Percentiles rank a stretch among this genome's conserved stretches.
phyloP scores from a whole-genome alignment of 2,888 invertebrate genomes.

The Hedychridium roseum region DNA sequence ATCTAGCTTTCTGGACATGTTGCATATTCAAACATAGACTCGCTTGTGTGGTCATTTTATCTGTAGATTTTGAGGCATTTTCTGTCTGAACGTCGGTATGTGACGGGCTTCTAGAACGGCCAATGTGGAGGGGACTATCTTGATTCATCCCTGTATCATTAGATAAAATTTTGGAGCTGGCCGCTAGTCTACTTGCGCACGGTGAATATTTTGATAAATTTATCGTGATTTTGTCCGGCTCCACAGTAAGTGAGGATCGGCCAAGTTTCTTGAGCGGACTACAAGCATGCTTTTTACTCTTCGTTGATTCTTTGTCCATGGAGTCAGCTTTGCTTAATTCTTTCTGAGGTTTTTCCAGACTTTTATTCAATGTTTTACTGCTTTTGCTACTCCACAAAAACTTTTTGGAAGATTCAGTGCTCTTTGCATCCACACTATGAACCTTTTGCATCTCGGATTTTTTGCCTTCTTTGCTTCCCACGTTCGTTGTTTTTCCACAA shows the following conservation, averaged over 20 bases:
- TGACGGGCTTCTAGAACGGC: constrained; percentile 49
- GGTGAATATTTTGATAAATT: constrained; percentile 61
- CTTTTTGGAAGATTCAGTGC: constrained; percentile 33
- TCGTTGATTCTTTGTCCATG: constrained; percentile 28
- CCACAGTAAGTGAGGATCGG: constrained; percentile 53
- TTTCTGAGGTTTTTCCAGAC: constrained; percentile 35
- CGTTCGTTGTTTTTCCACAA: constrained; percentile 34
- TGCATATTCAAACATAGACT: constrained; percentile 51
- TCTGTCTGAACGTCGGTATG: constrained; percentile 29
- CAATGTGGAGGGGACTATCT: constrained; percentile 54
- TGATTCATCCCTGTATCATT: constrained; percentile 46
- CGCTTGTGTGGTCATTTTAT: constrained; percentile 45
- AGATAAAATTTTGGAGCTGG: constrained; percentile 58
- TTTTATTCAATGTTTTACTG: constrained; percentile 31
- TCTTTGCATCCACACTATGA: constrained; percentile 12
- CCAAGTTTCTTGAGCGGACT: constrained; percentile 53
- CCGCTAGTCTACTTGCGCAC: constrained; percentile 58
- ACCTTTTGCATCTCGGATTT: constrained; percentile 21
- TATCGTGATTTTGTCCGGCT: constrained; percentile 51
- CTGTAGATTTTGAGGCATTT: constrained; percentile 22
- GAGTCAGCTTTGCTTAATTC: constrained; percentile 29
- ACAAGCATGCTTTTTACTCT: constrained; percentile 34
- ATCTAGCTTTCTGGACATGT: constrained; percentile 38
- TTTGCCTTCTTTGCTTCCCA: constrained; percentile 32
- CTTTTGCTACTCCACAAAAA: constrained; percentile 45